These are phyloP conservation scores for Drosophila macrothrix DNA, from an alignment of 2,888 invertebrate species.

Conservation along the genomic window DNA sequence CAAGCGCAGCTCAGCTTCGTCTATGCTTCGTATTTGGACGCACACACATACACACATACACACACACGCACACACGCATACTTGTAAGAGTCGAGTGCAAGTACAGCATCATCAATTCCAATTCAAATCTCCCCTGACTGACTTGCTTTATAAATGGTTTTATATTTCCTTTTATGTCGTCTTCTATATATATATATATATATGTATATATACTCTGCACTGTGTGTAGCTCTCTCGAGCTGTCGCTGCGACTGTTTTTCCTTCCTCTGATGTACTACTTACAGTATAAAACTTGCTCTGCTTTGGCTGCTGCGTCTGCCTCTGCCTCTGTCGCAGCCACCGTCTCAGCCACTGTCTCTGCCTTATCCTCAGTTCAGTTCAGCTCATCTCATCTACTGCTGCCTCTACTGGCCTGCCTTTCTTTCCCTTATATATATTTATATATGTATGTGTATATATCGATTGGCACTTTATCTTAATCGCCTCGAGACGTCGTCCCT, in stretches of 20 bases:
- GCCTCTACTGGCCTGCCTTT: constrained; percentile 48
- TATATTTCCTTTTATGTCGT: constrained; percentile 80
- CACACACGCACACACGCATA: constrained; percentile 23
- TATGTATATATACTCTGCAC: neutral
- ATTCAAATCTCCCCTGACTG: constrained; percentile 81
- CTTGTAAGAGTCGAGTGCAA: constrained; percentile 64
- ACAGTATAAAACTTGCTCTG: constrained; percentile 53
- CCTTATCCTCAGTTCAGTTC: constrained; percentile 14
- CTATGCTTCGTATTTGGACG: constrained; percentile 58
- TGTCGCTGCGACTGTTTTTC: constrained; percentile 19
- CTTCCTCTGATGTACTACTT: constrained; percentile 35
- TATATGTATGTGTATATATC: constrained; percentile 55
- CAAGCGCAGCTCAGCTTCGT: constrained; percentile 63
- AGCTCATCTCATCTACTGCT: constrained; percentile 11
- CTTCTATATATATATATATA: constrained; percentile 3
- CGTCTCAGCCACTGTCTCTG: constrained; percentile 9
- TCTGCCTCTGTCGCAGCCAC: constrained; percentile 6
- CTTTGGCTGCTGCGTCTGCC: constrained; percentile 16
- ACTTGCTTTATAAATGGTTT: constrained; percentile 81
- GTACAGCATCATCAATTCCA: constrained; percentile 80
- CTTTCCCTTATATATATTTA: constrained; percentile 71
- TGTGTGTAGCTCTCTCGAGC: constrained; percentile 26
- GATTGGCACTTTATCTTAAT: constrained; percentile 81
- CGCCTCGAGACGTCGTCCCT: constrained; percentile 71
- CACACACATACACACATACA: constrained; percentile 23